phyloP scores from a whole-genome alignment of 2,888 invertebrate species.

The Oxyteleia sp. region DNA sequence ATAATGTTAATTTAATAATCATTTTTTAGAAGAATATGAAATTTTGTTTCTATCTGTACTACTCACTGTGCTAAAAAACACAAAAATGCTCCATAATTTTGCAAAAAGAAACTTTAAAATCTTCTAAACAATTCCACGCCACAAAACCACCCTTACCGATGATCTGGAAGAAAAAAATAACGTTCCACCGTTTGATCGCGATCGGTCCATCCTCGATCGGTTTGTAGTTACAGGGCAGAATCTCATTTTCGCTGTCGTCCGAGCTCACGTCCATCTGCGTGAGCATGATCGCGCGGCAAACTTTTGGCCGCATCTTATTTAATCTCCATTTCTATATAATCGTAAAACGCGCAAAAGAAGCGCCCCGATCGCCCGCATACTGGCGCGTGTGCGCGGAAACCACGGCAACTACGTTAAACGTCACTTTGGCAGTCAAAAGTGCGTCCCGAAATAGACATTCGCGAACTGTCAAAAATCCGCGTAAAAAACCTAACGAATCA shows the following conservation, averaged over 20 bases:
- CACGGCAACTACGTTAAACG: conserved; percentile 24
- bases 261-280: conserved; percentile 16
- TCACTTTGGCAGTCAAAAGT: conserved; percentile 53
- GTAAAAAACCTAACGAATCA: no score
- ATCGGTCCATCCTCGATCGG: conserved; percentile 48
- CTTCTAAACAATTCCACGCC: no score
- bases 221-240: not conserved
- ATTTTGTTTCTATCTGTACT: no score
- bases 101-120: no score
- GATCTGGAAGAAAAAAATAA: conserved; percentile 79
- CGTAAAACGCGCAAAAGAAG: conserved; percentile 27
- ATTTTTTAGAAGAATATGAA: no score
- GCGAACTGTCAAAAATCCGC: not conserved
- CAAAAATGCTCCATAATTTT: no score
- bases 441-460: conserved; percentile 40
- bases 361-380: not conserved
- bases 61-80: no score
- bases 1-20: no score
- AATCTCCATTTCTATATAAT: not conserved
- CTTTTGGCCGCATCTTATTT: conserved; percentile 16
- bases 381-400: conserved; percentile 5
- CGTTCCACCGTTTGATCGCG: conserved; percentile 78
- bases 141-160: conserved; percentile 74
- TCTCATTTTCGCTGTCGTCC: not conserved
- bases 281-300: not conserved